phyloP scores from a whole-genome alignment of 2,113 vertebrate genomes.

The Prionailurus viverrinus region DNA sequence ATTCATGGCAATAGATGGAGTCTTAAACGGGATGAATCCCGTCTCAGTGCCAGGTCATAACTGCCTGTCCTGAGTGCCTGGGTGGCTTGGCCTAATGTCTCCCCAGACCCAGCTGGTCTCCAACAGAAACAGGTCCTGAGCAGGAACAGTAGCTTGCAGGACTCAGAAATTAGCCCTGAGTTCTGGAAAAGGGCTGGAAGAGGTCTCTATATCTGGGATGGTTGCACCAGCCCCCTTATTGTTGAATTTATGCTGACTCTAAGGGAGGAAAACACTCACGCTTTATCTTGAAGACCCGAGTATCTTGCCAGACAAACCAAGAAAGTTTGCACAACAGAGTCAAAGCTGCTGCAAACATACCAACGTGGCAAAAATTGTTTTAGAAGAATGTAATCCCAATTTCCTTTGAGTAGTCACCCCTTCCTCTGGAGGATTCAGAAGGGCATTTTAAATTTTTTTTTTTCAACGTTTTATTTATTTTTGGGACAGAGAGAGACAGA shows the following conservation, averaged over 20 bases:
- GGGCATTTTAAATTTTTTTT: neutral
- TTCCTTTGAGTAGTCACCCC: rapidly evolving
- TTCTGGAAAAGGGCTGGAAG: constrained; percentile 2
- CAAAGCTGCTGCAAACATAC: neutral
- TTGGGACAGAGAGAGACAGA: no score
- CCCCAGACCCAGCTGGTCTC: neutral
- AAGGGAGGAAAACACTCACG: neutral
- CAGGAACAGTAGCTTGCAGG: neutral
- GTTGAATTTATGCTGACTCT: neutral
- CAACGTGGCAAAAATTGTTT: neutral
- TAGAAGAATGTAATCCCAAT: neutral
- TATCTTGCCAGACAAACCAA: neutral
- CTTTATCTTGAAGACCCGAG: neutral
- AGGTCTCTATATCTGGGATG: neutral
- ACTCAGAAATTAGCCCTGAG: neutral
- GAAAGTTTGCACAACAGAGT: neutral
- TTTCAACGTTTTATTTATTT: no score
- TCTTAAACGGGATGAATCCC: neutral
- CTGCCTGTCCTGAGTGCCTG: rapidly evolving
- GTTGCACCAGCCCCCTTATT: rapidly evolving
- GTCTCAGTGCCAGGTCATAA: neutral
- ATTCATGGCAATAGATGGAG: rapidly evolving
- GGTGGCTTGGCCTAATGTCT: neutral
- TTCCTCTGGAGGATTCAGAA: neutral
- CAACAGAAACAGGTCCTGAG: neutral